phyloP scores from a whole-genome alignment of 1,140 invertebrate genomes.

The Zaprionus camerounensis region DNA sequence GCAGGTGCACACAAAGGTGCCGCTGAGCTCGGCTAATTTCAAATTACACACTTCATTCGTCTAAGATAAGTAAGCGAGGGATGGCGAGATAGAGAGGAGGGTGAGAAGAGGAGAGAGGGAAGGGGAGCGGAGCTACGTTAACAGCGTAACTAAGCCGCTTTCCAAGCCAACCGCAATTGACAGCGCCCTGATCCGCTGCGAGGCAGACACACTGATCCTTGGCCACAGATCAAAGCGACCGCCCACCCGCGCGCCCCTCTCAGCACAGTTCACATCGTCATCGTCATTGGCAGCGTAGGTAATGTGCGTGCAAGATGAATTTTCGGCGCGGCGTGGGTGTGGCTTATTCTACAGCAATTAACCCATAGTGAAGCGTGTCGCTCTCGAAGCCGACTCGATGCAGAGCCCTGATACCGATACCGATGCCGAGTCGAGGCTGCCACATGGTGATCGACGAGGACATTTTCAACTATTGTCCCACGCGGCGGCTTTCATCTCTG shows the following conservation, averaged over 20 bases:
- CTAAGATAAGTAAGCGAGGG: conserved; percentile 50
- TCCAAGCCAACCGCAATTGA: conserved; percentile 77
- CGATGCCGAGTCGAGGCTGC: not conserved
- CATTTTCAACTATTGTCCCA: conserved; percentile 59
- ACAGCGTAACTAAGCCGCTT: conserved; percentile 66
- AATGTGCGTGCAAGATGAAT: conserved; percentile 80
- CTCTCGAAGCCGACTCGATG: conserved; percentile 5
- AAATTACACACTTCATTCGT: conserved; percentile 81
- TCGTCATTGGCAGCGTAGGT: conserved; percentile 37
- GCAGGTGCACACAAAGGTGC: conserved; percentile 77
- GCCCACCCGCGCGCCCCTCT: conserved; percentile 52
- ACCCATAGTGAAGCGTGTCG: conserved; percentile 74
- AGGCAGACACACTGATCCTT: not conserved
- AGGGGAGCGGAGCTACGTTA: conserved; percentile 23
- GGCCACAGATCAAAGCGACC: conserved; percentile 63
- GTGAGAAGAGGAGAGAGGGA: conserved; percentile 5
- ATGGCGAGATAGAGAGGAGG: conserved; percentile 5
- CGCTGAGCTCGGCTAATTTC: conserved; percentile 78
- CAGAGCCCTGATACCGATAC: not conserved
- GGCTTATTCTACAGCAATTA: conserved; percentile 82
- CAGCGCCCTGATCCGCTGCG: conserved; percentile 49
- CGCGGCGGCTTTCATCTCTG: conserved; percentile 56
- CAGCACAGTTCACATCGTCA: not conserved
- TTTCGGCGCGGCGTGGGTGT: conserved; percentile 71
- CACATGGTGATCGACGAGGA: conserved; percentile 69